phyloP scores from a whole-genome alignment of 2,113 vertebrate genomes.

The Vireo altiloquus region DNA sequence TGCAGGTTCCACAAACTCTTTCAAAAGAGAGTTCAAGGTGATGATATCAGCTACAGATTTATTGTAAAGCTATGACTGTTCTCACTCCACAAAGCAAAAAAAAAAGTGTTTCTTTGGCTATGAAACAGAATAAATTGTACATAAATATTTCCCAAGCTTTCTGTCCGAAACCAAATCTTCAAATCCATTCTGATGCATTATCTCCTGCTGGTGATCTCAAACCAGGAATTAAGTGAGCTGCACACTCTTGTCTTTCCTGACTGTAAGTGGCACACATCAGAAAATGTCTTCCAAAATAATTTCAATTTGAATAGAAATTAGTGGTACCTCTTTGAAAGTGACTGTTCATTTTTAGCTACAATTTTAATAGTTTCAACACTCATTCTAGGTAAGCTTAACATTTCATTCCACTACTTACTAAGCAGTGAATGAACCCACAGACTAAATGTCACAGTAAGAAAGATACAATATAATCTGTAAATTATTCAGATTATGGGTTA shows the following conservation, averaged over 20 bases:
- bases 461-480: not conserved
- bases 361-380: not conserved
- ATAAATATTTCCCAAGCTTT: not conserved
- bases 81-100: not conserved
- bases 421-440: not conserved
- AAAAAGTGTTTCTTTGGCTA: not conserved
- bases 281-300: not conserved
- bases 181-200: not conserved
- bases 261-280: not conserved
- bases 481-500: not conserved
- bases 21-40: not conserved
- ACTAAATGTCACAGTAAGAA: not conserved
- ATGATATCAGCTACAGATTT: not conserved
- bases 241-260: not conserved
- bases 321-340: not conserved
- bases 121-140: not conserved
- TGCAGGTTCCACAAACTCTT: not conserved
- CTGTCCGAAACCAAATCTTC: not conserved
- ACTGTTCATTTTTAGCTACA: not conserved
- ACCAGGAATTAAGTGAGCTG: not conserved
- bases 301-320: not conserved
- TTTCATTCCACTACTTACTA: not conserved
- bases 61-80: not conserved
- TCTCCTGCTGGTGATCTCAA: not conserved
- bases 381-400: not conserved